A percentile compares a stretch with the other conserved stretches of the same genome.
These are phyloP conservation scores for Cheilosia pagana DNA, from an alignment of 2,888 invertebrate genomes.

Conservation along the genomic window DNA sequence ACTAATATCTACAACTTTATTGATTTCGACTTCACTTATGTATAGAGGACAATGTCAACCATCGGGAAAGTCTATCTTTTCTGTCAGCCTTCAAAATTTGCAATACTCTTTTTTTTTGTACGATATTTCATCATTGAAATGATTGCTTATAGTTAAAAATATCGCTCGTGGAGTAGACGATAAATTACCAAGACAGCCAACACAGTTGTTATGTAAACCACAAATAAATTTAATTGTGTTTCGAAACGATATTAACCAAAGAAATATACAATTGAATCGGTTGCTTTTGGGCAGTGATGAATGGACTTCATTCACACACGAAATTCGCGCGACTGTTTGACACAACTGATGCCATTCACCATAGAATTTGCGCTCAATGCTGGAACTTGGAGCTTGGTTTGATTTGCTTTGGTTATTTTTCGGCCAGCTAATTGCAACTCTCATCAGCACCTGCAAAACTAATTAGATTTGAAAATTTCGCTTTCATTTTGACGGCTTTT, in stretches of 20 bases:
- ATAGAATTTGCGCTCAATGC: neutral
- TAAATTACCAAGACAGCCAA: slow-evolving; percentile 3
- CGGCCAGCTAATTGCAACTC: slow-evolving; percentile 3
- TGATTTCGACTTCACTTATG: neutral
- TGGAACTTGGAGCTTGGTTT: neutral
- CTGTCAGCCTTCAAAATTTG: neutral
- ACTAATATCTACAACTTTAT: too few relatives aligned
- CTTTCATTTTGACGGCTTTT: too few relatives aligned
- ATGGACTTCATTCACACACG: slow-evolving; percentile 39
- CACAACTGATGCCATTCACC: slow-evolving; percentile 7
- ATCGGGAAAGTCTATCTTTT: neutral
- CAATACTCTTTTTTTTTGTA: neutral
- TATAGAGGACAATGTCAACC: neutral
- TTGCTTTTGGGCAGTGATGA: slow-evolving; percentile 38
- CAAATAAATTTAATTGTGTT: slow-evolving; percentile 9
- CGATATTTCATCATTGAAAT: neutral
- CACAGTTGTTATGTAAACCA: slow-evolving; percentile 19
- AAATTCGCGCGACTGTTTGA: neutral
- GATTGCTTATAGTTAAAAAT: neutral
- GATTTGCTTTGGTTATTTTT: neutral
- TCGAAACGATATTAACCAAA: slow-evolving; percentile 14
- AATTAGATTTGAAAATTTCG: too few relatives aligned
- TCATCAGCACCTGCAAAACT: neutral
- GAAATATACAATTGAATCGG: slow-evolving; percentile 20
- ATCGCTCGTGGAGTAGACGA: neutral